Conservation (phyloP, 2,113 vertebrate species). For the Isurus oxyrinchus region DNA sequence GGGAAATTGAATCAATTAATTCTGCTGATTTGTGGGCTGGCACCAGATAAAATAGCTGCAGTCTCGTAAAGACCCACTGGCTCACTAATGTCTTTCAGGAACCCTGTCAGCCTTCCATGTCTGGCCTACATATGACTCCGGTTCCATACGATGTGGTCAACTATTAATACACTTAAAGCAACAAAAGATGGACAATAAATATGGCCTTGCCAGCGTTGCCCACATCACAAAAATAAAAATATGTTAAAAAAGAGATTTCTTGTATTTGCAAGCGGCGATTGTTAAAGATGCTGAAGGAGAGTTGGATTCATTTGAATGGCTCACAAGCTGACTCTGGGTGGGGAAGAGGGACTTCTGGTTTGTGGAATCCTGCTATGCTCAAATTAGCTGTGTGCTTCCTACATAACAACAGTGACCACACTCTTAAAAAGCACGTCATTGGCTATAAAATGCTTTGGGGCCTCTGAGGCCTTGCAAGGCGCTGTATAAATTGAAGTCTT, state of each 20-base stretch:
- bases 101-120: background rate
- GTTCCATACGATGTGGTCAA: background rate
- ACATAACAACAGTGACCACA: background rate
- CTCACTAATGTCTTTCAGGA: background rate
- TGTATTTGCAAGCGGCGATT: background rate
- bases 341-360: background rate
- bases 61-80: background rate
- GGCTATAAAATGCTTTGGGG: background rate
- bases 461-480: background rate
- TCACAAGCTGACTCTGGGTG: background rate
- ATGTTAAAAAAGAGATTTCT: background rate
- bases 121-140: background rate
- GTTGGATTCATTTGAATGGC: background rate
- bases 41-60: background rate
- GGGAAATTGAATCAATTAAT: background rate
- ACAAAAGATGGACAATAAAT: background rate
- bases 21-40: background rate
- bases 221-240: background rate
- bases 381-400: background rate
- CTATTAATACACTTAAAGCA: background rate
- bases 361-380: background rate
- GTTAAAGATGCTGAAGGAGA: background rate
- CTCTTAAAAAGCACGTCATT: background rate
- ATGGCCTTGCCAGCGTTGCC: background rate
- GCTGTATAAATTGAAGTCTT: background rate